A percentile compares a stretch with the other conserved stretches of the same genome.
Conservation (phyloP, 2,888 invertebrate species). For the Cyrtodaria siliqua region DNA sequence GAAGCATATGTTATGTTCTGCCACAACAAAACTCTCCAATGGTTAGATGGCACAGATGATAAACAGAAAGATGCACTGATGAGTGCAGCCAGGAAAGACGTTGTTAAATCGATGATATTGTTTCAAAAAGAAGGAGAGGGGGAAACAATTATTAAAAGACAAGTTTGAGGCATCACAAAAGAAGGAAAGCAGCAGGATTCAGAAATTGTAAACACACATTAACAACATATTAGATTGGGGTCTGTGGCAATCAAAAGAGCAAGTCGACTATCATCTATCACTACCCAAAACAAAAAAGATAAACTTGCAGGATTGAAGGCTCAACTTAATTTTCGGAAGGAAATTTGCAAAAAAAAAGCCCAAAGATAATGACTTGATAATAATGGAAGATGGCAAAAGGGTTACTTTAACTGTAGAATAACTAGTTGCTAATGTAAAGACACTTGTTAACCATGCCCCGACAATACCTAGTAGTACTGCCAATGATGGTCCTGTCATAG, state of each 20-base stretch:
- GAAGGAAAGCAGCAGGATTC: conserved; percentile 22
- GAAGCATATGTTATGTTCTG: conserved; percentile 46
- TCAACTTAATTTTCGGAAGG: conserved; percentile 38
- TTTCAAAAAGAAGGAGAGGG: conserved; percentile 40
- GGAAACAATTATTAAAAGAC: conserved; percentile 25
- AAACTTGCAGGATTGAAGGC: conserved; percentile 32
- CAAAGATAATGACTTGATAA: conserved; percentile 12
- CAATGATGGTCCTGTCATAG: conserved; percentile 12
- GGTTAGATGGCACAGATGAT: conserved; percentile 29
- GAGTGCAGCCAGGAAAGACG: conserved; percentile 21
- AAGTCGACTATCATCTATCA: conserved; percentile 36
- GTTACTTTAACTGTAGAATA: conserved; percentile 23
- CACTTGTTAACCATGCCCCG: conserved; percentile 23
- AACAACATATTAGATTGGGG: conserved; percentile 42
- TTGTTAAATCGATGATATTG: conserved; percentile 6
- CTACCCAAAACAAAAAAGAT: conserved; percentile 34
- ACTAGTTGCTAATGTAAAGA: conserved; percentile 22
- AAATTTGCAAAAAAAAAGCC: conserved; percentile 27
- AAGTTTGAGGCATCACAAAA: conserved; percentile 24
- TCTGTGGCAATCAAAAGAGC: conserved; percentile 51
- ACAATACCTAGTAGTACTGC: too few species aligned
- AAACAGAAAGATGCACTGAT: conserved; percentile 21
- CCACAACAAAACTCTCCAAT: conserved; percentile 42
- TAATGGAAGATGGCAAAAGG: conserved; percentile 22
- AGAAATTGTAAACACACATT: conserved; percentile 22